phyloP scores from a whole-genome alignment of 2,888 invertebrate genomes.

The Poecilobothrus nobilitatus region DNA sequence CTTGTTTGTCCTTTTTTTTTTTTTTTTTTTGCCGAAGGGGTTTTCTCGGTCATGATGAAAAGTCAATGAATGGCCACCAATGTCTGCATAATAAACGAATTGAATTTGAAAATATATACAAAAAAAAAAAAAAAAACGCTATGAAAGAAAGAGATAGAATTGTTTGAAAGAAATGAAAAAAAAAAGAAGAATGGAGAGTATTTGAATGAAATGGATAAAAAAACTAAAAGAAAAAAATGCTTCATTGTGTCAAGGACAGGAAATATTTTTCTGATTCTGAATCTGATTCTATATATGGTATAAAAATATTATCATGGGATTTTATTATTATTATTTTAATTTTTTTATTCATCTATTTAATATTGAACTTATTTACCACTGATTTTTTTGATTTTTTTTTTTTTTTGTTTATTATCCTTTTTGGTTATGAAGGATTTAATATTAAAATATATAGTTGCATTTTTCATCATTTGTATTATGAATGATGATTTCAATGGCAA shows the following conservation, averaged over 20 bases:
- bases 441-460: neutral
- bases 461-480: neutral
- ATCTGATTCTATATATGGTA: too few species aligned
- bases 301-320: neutral
- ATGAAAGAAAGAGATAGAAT: too few species aligned
- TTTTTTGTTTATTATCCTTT: neutral
- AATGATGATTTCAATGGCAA: neutral
- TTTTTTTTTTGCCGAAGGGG: neutral
- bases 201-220: too few species aligned
- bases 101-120: neutral
- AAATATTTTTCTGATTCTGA: neutral
- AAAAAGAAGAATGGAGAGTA: too few species aligned
- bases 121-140: neutral
- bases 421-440: neutral
- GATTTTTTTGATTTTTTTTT: neutral
- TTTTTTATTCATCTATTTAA: neutral
- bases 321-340: neutral
- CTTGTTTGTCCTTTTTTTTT: too few species aligned
- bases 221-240: neutral
- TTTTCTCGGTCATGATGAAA: constrained; percentile 1
- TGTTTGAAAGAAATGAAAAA: neutral
- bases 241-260: constrained; percentile 6
- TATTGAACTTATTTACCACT: neutral
- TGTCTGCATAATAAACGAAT: constrained; percentile 1
- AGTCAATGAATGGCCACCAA: constrained; percentile 1